Conservation (phyloP, 2,888 invertebrate genomes). For the Diaphora mendica region DNA sequence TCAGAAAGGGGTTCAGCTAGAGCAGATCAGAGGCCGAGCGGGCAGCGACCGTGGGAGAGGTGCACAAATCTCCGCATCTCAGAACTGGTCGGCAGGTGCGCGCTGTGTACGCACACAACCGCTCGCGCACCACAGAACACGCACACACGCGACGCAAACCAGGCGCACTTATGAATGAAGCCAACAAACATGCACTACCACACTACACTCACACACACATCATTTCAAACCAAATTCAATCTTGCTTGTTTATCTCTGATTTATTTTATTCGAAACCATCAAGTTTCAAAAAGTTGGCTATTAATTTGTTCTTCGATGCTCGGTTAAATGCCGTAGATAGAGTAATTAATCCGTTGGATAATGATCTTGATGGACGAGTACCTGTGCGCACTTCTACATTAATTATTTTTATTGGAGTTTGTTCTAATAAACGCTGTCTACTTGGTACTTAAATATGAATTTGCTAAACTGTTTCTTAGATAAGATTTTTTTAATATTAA, state of each 20-base stretch:
- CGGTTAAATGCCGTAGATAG: conserved; percentile 77
- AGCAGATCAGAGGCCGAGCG: conserved; percentile 75
- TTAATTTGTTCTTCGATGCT: conserved; percentile 80
- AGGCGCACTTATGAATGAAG: conserved; percentile 83
- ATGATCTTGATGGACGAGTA: conserved; percentile 67
- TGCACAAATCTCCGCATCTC: conserved; percentile 86
- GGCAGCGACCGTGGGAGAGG: conserved; percentile 86
- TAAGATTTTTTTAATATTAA: conserved; percentile 36
- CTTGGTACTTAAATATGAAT: conserved; percentile 26
- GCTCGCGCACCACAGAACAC: conserved; percentile 46
- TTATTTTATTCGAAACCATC: conserved; percentile 82
- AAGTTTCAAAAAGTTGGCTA: conserved; percentile 79
- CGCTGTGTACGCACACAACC: conserved; percentile 53
- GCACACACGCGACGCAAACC: conserved; percentile 60
- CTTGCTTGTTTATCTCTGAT: conserved; percentile 84
- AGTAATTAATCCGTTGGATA: conserved; percentile 80
- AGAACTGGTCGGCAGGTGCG: conserved; percentile 87
- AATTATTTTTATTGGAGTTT: conserved; percentile 15
- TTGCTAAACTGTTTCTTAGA: conserved; percentile 32
- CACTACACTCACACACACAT: conserved; percentile 55
- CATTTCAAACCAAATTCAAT: conserved; percentile 62
- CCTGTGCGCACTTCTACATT: conserved; percentile 39
- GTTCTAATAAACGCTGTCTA: conserved; percentile 14
- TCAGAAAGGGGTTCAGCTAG: conserved; percentile 77
- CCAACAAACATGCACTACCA: conserved; percentile 60